Percentiles rank a stretch among this genome's conserved stretches.
These are phyloP conservation scores for Melopsittacus undulatus DNA, from an alignment of 2,797 vertebrate genomes.

Conservation along the genomic window DNA sequence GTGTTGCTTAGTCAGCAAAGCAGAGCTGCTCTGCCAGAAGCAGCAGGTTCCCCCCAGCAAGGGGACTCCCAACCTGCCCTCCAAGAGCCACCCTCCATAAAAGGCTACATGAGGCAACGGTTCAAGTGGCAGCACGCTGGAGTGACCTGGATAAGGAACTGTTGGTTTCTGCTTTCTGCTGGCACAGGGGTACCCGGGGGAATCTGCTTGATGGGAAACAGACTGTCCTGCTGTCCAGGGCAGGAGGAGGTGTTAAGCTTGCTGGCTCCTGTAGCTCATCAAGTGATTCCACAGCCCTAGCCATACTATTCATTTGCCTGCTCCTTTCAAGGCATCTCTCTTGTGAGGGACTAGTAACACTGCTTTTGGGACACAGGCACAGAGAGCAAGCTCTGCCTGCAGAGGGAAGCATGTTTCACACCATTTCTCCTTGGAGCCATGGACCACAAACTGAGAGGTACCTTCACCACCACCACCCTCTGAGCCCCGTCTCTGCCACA, in stretches of 20 bases:
- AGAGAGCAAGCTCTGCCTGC: background rate
- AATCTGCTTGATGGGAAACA: background rate
- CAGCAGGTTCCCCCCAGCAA: background rate
- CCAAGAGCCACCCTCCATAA: accelerated
- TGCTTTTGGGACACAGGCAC: background rate
- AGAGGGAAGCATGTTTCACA: background rate
- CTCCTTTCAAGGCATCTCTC: background rate
- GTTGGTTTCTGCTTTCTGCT: constrained; percentile 12
- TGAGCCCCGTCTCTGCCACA: background rate
- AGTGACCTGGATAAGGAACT: background rate
- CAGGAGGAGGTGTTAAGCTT: background rate
- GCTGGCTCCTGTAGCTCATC: background rate
- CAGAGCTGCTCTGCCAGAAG: constrained; percentile 7
- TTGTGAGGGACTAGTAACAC: background rate
- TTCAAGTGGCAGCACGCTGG: background rate
- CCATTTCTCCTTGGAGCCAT: background rate
- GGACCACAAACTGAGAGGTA: background rate
- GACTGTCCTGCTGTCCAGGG: background rate
- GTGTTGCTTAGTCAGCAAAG: background rate
- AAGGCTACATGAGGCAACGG: background rate
- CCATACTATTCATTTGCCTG: background rate
- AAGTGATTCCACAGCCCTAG: background rate
- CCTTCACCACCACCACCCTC: background rate
- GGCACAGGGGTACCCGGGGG: background rate
- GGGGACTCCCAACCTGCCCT: background rate